Percentiles rank a stretch among this genome's conserved stretches.
Conservation (phyloP, 2,113 vertebrate species). For the Regulus satrapa region DNA sequence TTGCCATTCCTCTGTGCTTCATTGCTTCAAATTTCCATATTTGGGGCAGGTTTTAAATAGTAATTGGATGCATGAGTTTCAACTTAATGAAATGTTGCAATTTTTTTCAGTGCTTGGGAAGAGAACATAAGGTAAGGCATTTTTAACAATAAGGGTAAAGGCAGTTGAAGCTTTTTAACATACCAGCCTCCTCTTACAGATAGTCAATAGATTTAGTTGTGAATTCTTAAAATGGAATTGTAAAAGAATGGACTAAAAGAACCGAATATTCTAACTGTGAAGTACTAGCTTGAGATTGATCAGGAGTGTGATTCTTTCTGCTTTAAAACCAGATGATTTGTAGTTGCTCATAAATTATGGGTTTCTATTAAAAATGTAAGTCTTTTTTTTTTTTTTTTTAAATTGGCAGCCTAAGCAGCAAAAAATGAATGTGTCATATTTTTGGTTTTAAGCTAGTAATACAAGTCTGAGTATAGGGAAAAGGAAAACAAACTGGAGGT, state of each 20-base stretch:
- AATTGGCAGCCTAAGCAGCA: constrained; percentile 17
- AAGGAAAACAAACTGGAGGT: constrained; percentile 28
- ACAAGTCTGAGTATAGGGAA: constrained; percentile 4
- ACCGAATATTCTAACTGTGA: not conserved
- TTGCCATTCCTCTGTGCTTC: not conserved
- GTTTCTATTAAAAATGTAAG: constrained; percentile 61
- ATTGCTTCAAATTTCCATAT: not conserved
- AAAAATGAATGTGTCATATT: constrained; percentile 27
- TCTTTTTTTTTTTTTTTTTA: no score
- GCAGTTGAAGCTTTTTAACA: not conserved
- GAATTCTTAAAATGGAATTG: not conserved
- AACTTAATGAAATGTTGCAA: not conserved
- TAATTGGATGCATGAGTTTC: not conserved
- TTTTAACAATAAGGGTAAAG: not conserved
- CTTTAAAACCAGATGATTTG: constrained; percentile 46
- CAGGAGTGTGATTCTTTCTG: constrained; percentile 37
- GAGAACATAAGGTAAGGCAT: not conserved
- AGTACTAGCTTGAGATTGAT: constrained; percentile 15
- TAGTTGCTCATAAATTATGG: constrained; percentile 48
- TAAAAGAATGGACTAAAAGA: not conserved
- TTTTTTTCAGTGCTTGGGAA: not conserved
- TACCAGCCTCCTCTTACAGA: not conserved
- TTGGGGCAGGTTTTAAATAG: not conserved
- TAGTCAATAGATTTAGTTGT: not conserved
- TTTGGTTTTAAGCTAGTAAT: constrained; percentile 49